Evolutionary conservation across 2,113 vertebrate genomes (phyloP).

Genomic region (Petrocephalus zakoni): DNA sequence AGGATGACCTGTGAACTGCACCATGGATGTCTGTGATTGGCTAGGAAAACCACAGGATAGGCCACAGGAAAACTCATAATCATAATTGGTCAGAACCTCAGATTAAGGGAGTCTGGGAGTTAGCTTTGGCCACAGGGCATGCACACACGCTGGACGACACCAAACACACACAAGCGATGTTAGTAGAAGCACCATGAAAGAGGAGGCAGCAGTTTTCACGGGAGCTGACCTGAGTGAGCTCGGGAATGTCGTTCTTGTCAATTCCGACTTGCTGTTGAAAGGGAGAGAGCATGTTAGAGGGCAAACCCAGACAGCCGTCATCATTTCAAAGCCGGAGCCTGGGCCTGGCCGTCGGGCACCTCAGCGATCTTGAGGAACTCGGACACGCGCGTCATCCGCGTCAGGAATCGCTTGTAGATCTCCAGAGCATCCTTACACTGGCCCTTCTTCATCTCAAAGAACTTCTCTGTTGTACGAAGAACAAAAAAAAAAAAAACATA

Average conservation of each 20-base stretch:
- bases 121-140: constrained; percentile 35
- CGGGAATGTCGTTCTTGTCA: constrained; percentile 97
- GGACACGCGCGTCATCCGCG: constrained; percentile 93
- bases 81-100: constrained; percentile 24
- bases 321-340: not conserved
- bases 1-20: constrained; percentile 20
- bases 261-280: constrained; percentile 91
- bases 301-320: not conserved
- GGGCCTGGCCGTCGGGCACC: constrained; percentile 57
- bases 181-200: constrained; percentile 31
- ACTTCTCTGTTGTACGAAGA: constrained; percentile 77
- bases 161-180: constrained; percentile 44
- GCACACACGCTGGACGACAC: constrained; percentile 32
- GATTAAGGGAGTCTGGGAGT: constrained; percentile 23
- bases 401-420: constrained; percentile 97
- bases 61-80: too few relatives aligned
- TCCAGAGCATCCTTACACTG: constrained; percentile 98
- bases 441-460: constrained; percentile 99
- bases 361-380: constrained; percentile 98
- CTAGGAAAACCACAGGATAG: constrained; percentile 11
- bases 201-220: not conserved
- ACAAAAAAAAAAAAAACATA: constrained; percentile 14
- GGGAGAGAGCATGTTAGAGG: constrained; percentile 35
- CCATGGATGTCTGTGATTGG: constrained; percentile 26
- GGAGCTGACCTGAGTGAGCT: constrained; percentile 86